Evolutionary conservation across 1,140 invertebrate genomes (phyloP).

Genomic region (Dinothrombium tinctorium): DNA sequence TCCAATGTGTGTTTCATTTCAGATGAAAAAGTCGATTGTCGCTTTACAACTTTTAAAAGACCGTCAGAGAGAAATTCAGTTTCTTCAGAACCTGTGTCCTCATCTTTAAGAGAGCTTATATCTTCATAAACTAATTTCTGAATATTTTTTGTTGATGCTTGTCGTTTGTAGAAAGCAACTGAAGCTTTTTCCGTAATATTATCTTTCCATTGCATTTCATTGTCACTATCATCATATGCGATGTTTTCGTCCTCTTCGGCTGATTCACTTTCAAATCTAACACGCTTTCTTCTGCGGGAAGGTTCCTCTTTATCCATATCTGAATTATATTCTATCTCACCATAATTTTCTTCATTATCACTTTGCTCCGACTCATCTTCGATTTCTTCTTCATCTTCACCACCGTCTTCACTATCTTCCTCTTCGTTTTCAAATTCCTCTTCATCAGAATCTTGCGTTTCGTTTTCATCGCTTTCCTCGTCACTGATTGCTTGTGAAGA

Average conservation of each 20-base stretch:
- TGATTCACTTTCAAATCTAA: slow-evolving; percentile 2
- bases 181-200: slow-evolving; percentile 53
- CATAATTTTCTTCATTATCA: slow-evolving; percentile 17
- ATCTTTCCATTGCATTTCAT: slow-evolving; percentile 43
- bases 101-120: slow-evolving; percentile 22
- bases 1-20: slow-evolving; percentile 39
- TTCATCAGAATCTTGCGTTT: slow-evolving; percentile 15
- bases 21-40: slow-evolving; percentile 30
- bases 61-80: slow-evolving; percentile 30
- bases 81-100: slow-evolving; percentile 22
- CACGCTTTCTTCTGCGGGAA: slow-evolving; percentile 10
- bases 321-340: slow-evolving; percentile 8
- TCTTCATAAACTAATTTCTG: slow-evolving; percentile 63
- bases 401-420: slow-evolving; percentile 14
- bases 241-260: slow-evolving; percentile 12
- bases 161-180: slow-evolving; percentile 44
- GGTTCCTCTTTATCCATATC: slow-evolving; percentile 12
- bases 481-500: too few relatives aligned
- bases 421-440: slow-evolving; percentile 18
- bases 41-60: slow-evolving; percentile 44
- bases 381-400: slow-evolving; percentile 15
- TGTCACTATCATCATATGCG: slow-evolving; percentile 13
- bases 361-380: slow-evolving; percentile 17
- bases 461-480: slow-evolving; percentile 15
- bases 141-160: slow-evolving; percentile 42